phyloP scores from a whole-genome alignment of 2,113 vertebrate species.

The Dipodomys stephensi region DNA sequence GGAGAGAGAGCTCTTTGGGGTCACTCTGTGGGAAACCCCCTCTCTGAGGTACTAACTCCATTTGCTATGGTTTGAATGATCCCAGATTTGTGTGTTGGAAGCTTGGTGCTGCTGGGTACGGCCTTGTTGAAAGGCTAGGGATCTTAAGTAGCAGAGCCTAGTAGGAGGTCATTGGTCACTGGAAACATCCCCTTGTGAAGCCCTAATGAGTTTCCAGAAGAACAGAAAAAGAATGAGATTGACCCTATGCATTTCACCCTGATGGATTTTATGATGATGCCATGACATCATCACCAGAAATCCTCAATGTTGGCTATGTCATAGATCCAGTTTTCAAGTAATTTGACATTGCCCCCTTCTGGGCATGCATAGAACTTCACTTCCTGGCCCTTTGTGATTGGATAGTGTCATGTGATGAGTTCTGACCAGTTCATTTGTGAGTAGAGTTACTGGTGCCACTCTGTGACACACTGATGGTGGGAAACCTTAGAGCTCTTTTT shows the following conservation, averaged over 20 bases:
- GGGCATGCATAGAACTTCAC: neutral
- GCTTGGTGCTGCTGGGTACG: neutral
- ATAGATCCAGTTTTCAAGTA: neutral
- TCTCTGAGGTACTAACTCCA: neutral
- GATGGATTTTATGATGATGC: neutral
- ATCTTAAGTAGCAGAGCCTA: no score
- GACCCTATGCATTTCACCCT: no score
- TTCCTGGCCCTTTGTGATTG: neutral
- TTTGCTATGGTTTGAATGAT: neutral
- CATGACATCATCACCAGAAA: neutral
- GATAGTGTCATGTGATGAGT: neutral
- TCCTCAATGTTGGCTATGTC: neutral
- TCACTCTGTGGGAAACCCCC: neutral
- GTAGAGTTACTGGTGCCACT: neutral
- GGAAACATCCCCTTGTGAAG: neutral
- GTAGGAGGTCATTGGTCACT: neutral
- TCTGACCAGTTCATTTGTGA: neutral
- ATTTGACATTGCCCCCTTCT: neutral
- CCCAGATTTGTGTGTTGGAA: neutral
- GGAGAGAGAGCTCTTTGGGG: neutral
- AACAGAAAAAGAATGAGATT: no score
- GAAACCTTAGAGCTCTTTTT: neutral
- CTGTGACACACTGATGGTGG: no score
- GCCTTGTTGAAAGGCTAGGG: neutral
- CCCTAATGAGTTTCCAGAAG: neutral